Evolutionary conservation across 2,113 vertebrate species (phyloP), one percentile per base, ranked within the genome.

Genomic region (Corythaeola cristata): DNA sequence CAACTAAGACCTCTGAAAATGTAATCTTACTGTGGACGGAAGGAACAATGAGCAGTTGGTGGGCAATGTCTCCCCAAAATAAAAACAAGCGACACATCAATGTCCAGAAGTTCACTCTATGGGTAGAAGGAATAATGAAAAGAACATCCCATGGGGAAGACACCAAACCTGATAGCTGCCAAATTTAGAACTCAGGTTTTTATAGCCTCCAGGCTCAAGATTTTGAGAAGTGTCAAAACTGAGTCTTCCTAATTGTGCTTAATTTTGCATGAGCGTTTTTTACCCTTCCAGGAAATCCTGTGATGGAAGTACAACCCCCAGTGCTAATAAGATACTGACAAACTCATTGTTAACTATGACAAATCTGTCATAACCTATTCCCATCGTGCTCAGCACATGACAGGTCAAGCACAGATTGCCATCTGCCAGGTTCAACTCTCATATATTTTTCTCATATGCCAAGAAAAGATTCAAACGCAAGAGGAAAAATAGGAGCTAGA

Each of bases 401-500:
- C 89, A 91, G 84, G 74, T 90, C 77, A 90, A 76, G 39, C 77
- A 79, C 59, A 91, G 91, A 72, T 56, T 78, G n/a, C 60, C 85
- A 93, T 68, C 45, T 94, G 69, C 60, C 75, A 87, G 75, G 64
- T 80, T 85, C 68, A 68, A 52, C 77, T 82, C 85, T 75, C 59
- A 23, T 9, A 4, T 27, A 58, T 58, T 92, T 79, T 82, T 77
- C 75, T 88, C 72, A 19, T 35, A 56, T 22, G 47, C 50, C 91
- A 87, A 47, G 73, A 85, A 89, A 75, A 14, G 68, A 89, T 89
- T 84, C n/a, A 53, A 85, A 86, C n/a, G 22, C 16, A 79, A 66
- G 62, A 60, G 13, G 21, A 32, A 67, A 64, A 63, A 69, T 58
- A 49, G 26, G 8, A 41, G 37, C 15, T 32, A 55, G 27, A 49